phyloP scores from a whole-genome alignment of 1,140 invertebrate genomes.

The Drosophila pseudoananassae region DNA sequence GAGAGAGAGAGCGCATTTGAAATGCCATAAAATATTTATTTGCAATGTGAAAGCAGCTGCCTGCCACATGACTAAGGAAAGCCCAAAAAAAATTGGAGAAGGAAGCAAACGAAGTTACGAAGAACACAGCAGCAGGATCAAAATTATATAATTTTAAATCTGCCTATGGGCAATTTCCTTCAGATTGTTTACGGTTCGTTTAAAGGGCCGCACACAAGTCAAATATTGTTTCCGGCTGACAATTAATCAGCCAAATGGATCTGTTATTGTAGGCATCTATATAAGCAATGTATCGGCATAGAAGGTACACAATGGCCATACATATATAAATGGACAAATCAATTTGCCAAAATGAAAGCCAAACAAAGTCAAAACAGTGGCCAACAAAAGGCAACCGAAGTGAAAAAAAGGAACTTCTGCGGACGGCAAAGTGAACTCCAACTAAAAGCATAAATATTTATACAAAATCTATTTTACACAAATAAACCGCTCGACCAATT shows the following conservation, averaged over 20 bases:
- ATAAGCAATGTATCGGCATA: slow-evolving; percentile 20
- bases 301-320: slow-evolving; percentile 5
- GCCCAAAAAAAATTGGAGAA: slow-evolving; percentile 14
- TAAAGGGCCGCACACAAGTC: slow-evolving; percentile 6
- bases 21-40: slow-evolving; percentile 69
- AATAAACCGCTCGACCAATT: slow-evolving; percentile 30
- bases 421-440: slow-evolving; percentile 17
- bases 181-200: not conserved
- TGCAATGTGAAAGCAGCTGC: slow-evolving; percentile 25
- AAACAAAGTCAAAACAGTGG: slow-evolving; percentile 26
- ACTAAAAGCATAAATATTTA: slow-evolving; percentile 48
- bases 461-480: slow-evolving; percentile 34
- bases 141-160: slow-evolving; percentile 19
- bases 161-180: not conserved
- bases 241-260: slow-evolving; percentile 65
- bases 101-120: slow-evolving; percentile 5
- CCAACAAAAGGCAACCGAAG: slow-evolving; percentile 15
- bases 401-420: slow-evolving; percentile 15
- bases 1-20: slow-evolving; percentile 17
- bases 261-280: slow-evolving; percentile 19
- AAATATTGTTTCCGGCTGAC: slow-evolving; percentile 48
- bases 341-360: slow-evolving; percentile 46
- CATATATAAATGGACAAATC: slow-evolving; percentile 33
- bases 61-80: slow-evolving; percentile 23
- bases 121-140: not conserved